phyloP scores from a whole-genome alignment of 2,888 invertebrate genomes.

The Temnothorax ravouxi region DNA sequence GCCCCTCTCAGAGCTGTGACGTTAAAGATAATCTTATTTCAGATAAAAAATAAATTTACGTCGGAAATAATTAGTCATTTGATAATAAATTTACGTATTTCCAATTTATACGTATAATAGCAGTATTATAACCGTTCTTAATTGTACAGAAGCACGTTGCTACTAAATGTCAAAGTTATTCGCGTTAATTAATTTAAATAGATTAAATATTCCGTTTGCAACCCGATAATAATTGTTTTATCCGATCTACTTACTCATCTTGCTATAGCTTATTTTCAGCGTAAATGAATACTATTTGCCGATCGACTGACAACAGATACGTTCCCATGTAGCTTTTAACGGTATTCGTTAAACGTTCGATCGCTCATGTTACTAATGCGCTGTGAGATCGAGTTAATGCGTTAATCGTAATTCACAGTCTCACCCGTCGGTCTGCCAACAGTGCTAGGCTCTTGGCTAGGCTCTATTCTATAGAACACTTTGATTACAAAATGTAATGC shows the following conservation, averaged over 20 bases:
- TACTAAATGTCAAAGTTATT: conserved; percentile 11
- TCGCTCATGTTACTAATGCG: conserved; percentile 21
- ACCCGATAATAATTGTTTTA: not conserved
- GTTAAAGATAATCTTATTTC: conserved; percentile 7
- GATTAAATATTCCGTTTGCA: conserved; percentile 17
- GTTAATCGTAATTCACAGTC: not conserved
- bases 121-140: not conserved
- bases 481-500: conserved; percentile 16
- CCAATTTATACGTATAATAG: not conserved
- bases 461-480: not conserved
- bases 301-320: not conserved
- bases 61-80: not conserved
- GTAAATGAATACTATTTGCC: conserved; percentile 7
- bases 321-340: conserved; percentile 3
- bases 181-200: conserved; percentile 32
- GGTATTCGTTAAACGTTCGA: conserved; percentile 27
- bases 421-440: not conserved
- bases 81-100: not conserved
- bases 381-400: conserved; percentile 22
- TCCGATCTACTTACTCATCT: not conserved
- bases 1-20: not conserved
- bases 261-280: not conserved
- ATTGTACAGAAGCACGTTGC: not conserved
- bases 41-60: not conserved
- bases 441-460: too few species aligned